Conservation (phyloP, 2,113 vertebrate genomes). For the Cyprinodon brontotheroides region DNA sequence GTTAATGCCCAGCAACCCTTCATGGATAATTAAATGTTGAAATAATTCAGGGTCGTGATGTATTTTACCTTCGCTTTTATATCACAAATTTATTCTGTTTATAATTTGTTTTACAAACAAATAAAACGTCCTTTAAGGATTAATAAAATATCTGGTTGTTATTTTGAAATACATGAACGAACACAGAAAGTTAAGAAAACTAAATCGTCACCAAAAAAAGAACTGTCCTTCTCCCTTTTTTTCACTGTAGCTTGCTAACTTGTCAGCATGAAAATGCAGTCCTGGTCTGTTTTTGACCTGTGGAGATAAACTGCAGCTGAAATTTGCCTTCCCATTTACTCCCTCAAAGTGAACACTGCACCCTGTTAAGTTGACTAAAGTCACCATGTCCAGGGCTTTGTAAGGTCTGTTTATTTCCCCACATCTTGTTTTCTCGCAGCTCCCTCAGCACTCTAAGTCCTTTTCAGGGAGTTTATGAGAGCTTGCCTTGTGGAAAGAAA, state of each 20-base stretch:
- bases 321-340: constrained; percentile 64
- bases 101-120: not conserved
- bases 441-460: constrained; percentile 72
- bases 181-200: constrained; percentile 33
- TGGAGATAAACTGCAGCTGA: constrained; percentile 66
- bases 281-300: constrained; percentile 57
- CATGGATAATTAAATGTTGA: not conserved
- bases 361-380: constrained; percentile 70
- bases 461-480: constrained; percentile 78
- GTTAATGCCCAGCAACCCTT: not conserved
- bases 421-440: constrained; percentile 78
- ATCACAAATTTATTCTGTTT: too few species aligned
- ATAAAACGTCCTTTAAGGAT: not conserved
- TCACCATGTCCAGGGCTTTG: constrained; percentile 75
- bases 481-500: constrained; percentile 62
- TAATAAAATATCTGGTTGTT: not conserved
- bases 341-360: constrained; percentile 52
- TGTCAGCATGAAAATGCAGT: constrained; percentile 63
- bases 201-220: constrained; percentile 24
- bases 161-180: not conserved
- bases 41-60: not conserved
- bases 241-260: constrained; percentile 25
- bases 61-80: not conserved
- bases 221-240: constrained; percentile 28
- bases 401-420: constrained; percentile 74